Base-by-base conservation (phyloP, 2,797 vertebrate genomes). In the Mormyrops attenuatus region DNA sequence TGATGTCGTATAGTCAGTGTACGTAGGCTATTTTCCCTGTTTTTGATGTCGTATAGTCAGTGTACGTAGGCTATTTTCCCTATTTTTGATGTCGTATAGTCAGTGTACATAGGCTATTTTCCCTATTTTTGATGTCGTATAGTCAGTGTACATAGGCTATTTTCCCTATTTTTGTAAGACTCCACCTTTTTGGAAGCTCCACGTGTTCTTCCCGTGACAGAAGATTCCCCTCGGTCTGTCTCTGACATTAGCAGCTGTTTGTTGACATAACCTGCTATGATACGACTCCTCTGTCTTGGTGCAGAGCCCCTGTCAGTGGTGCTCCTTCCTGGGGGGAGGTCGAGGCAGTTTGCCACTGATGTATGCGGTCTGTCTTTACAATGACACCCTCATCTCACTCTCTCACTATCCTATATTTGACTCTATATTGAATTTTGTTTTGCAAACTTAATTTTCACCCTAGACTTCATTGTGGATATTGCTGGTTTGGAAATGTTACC, bases 211-310 rank as follows among this genome's bases (percentile, higher is more conserved):
- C 90, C 90, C 88, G 88, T 90, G 77, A 90, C 88, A 92, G 88
- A 90, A 92, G 92, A 91, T 85, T 90, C 66, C 87, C 86, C 89
- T 57, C 92, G 92, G 47, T 88, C 90, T 90, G 90, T 91, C 88
- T 91, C 90, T 73, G 87, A 89, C 89, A 91, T 91, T 88, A 90
- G 63, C 90, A 90, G 90, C 60, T 53, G 87, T 84, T n/a, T 44
- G 9, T 4, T 66, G 55, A 30, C 20, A 11, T 57, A 53, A 30
- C 26, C 53, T 66, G 69, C 34, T 77, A 38, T 44, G n/a, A 57
- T 30, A 7, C 8, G 17, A 87, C 53, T 87, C 53, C 84, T 50
- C 84, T 34, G 22, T n/a, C n/a, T 30, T 47, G 34, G 30, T 55
- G 3, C n/a, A 30, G n/a, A 22, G 17, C 60, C 1, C 38, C 41